These are phyloP conservation scores for Abrostola tripartita DNA, from an alignment of 2,888 invertebrate species.

Conservation along the genomic window DNA sequence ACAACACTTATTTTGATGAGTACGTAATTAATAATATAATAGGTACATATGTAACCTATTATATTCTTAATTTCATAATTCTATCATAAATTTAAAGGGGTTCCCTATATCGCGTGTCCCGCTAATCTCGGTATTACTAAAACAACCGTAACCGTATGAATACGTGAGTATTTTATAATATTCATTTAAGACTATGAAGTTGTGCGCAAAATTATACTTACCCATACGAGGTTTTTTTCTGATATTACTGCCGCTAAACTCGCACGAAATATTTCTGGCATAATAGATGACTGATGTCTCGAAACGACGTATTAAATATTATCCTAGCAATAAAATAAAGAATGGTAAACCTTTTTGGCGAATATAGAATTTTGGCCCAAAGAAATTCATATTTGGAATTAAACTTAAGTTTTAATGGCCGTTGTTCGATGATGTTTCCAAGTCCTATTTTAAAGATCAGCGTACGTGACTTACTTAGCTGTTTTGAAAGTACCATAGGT, in stretches of 20 bases:
- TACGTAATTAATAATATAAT: too few species aligned
- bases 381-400: conserved; percentile 20
- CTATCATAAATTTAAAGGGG: background rate
- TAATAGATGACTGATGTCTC: conserved; percentile 1
- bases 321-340: background rate
- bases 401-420: conserved; percentile 40
- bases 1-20: too few species aligned
- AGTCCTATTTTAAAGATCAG: conserved; percentile 9
- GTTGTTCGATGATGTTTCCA: conserved; percentile 16
- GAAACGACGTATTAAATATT: background rate
- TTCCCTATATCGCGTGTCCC: conserved; percentile 17
- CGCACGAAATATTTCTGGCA: conserved; percentile 24
- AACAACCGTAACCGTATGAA: conserved; percentile 20
- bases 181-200: conserved; percentile 17
- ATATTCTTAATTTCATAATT: background rate
- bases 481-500: too few species aligned
- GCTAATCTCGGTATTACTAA: conserved; percentile 34
- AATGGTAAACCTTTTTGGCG: conserved; percentile 4
- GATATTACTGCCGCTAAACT: conserved; percentile 13
- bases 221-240: background rate
- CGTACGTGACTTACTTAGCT: too few species aligned
- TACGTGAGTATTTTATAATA: conserved; percentile 8
- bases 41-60: too few species aligned
- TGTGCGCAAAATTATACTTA: conserved; percentile 2
- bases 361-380: conserved; percentile 19